Evolutionary conservation across 1,140 invertebrate species (phyloP), one percentile per base, ranked within the genome.

Genomic region (Ridgeia piscesae): DNA sequence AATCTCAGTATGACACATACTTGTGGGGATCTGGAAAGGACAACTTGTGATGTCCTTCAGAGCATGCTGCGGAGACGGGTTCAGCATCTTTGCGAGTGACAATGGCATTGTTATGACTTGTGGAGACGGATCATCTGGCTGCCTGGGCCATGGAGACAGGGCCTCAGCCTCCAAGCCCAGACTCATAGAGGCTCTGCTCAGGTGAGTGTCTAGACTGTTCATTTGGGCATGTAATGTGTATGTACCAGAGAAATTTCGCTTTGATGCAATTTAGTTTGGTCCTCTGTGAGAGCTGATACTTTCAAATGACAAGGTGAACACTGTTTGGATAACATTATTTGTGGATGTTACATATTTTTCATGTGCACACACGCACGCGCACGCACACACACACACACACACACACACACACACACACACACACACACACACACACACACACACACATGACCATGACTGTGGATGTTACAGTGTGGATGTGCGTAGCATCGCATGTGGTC

Each of bases 31-130:
- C 35, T 90, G 31, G 8, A 34, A 17, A 21, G 17, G 33, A 27
- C 89, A 17, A 14, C 17, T 90, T 34, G n/a, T 35, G 93, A n/a
- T 89, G 31, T 90, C 34, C 94, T 94, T 35, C 94, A 95, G 95
- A 92, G 95, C 94, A 0, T 95, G 94, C 91, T 96, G 95, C 95
- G 96, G 96, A n/a, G 94, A 95, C 92, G 94, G 95, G 2, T 97
- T 97, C 93, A 97, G 97, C 94, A 95, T 98, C 34, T 97, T 98
- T 94, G 96, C 97, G 31, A 97, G 97, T 92, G 97, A 97, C 93
- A 97, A 97, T 93, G 98, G 98, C 31, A 97, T 97, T 58, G 95
- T 98, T 0, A 96, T 98, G 94, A 97, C 97, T 89, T 98, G 97
- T 95, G 98, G 98, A 0, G 97, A 97, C 95, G 97, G 97, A 34